phyloP scores from a whole-genome alignment of 2,888 invertebrate species.

The Pediacus dermestoides region DNA sequence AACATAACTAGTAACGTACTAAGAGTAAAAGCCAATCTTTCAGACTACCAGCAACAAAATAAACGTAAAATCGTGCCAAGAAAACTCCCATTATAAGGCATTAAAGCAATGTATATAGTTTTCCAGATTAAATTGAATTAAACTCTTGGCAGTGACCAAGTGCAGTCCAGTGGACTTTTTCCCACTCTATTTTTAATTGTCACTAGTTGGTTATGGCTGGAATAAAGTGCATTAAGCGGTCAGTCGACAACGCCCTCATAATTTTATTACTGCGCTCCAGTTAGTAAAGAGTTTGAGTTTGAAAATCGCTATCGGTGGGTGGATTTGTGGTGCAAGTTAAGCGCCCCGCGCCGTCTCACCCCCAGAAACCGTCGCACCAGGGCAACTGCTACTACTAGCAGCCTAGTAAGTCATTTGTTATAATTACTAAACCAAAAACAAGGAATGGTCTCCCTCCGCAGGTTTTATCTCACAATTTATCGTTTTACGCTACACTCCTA shows the following conservation, averaged over 20 bases:
- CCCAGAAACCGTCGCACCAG: constrained; percentile 15
- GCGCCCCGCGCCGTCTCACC: constrained; percentile 12
- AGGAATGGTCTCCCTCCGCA: constrained; percentile 42
- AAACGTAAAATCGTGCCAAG: no score
- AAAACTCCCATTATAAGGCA: no score
- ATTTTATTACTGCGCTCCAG: constrained; percentile 12
- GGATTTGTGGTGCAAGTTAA: constrained; percentile 19
- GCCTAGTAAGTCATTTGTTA: constrained; percentile 42
- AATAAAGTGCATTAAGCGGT: constrained; percentile 9
- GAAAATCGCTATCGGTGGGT: constrained; percentile 11
- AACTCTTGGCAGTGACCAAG: no score
- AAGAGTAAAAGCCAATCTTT: no score
- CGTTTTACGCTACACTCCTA: constrained; percentile 38
- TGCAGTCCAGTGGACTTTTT: no score
- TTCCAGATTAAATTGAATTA: no score
- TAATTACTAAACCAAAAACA: constrained; percentile 49
- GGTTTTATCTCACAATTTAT: constrained; percentile 48
- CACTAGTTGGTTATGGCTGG: no score
- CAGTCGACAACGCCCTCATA: constrained; percentile 14
- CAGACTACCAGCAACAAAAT: no score
- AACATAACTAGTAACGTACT: no score
- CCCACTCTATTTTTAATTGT: no score
- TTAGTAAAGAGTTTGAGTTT: constrained; percentile 10
- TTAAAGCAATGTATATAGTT: no score
- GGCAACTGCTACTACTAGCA: constrained; percentile 12